Conservation (phyloP, 2,797 vertebrate genomes). For the Protonibea diacanthus region DNA sequence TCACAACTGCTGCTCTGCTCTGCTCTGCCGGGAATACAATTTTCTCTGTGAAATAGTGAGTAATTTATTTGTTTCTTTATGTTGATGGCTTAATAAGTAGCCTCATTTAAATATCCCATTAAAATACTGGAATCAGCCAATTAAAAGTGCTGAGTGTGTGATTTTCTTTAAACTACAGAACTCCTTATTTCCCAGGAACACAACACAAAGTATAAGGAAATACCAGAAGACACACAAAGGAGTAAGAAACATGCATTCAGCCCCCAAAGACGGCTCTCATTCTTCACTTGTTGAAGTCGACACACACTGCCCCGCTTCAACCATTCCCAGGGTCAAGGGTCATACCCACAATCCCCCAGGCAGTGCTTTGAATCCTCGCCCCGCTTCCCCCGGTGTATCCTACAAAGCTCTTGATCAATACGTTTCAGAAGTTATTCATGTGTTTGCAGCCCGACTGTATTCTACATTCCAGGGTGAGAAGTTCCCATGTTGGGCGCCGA, state of each 20-base stretch:
- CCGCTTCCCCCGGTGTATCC: background rate
- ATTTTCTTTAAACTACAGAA: background rate
- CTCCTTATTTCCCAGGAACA: too few species aligned
- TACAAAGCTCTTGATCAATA: constrained; percentile 40
- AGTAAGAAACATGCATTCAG: background rate
- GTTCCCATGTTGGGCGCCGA: constrained; percentile 16
- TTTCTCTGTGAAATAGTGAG: background rate
- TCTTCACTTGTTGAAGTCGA: background rate
- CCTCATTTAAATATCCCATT: background rate
- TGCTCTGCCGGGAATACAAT: background rate
- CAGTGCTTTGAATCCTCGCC: constrained; percentile 31
- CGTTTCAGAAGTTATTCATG: constrained; percentile 26
- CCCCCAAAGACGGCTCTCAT: constrained; percentile 13
- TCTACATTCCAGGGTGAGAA: constrained; percentile 27
- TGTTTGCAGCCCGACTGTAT: background rate
- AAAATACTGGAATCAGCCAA: background rate
- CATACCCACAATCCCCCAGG: constrained; percentile 43
- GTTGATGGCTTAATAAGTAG: background rate
- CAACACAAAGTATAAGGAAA: constrained; percentile 23
- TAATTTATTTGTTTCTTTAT: background rate
- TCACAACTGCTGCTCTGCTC: background rate
- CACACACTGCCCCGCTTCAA: constrained; percentile 23
- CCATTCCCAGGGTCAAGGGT: constrained; percentile 34
- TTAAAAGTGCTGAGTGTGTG: background rate
- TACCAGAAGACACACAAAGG: constrained; percentile 8